phyloP scores from a whole-genome alignment of 1,140 invertebrate genomes.

The Teleopsis dalmanni region DNA sequence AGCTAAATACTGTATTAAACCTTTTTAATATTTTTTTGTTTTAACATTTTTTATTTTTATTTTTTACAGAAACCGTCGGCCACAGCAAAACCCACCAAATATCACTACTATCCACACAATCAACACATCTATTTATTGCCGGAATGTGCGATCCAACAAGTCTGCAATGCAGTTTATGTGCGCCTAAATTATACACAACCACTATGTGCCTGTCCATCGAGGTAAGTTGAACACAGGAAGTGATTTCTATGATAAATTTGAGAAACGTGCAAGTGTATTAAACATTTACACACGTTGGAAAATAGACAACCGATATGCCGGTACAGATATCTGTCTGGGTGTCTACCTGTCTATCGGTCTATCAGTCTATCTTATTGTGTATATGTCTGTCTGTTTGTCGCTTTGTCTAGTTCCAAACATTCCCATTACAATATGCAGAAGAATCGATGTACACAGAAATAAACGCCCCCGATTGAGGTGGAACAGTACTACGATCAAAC shows the following conservation, averaged over 20 bases:
- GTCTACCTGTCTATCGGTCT: not conserved
- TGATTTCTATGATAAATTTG: not conserved
- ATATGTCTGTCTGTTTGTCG: not conserved
- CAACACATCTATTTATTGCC: conserved; percentile 84
- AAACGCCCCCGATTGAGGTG: no score
- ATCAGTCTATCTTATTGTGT: not conserved
- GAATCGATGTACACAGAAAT: no score
- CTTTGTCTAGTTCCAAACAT: no score
- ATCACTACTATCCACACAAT: conserved; percentile 90
- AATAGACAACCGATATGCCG: not conserved
- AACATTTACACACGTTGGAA: not conserved
- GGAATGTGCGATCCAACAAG: conserved; percentile 87
- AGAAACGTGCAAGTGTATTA: not conserved
- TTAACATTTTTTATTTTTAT: conserved; percentile 24
- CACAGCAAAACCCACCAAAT: conserved; percentile 79
- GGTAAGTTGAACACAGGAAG: conserved; percentile 34
- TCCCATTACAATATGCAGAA: no score
- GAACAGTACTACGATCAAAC: no score
- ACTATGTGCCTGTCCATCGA: conserved; percentile 77
- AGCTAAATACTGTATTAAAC: not conserved
- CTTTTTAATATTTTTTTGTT: conserved; percentile 1
- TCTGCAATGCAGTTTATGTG: conserved; percentile 87
- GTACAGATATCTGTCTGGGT: not conserved
- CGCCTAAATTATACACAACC: conserved; percentile 87
- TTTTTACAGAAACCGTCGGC: conserved; percentile 63